These are phyloP conservation scores for Lepidonotus clava DNA, from an alignment of 2,888 invertebrate species.

Conservation along the genomic window DNA sequence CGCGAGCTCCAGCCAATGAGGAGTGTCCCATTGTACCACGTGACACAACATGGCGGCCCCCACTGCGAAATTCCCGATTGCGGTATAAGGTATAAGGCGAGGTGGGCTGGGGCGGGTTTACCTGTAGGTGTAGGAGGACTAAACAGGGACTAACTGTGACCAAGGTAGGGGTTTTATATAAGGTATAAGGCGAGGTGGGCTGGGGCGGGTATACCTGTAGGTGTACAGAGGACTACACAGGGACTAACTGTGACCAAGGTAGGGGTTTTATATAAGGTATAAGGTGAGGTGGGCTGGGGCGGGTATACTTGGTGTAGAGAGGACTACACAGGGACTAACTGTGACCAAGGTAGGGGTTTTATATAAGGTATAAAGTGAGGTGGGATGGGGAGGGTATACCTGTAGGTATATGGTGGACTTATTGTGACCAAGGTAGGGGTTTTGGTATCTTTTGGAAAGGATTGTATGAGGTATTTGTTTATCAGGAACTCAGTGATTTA, in stretches of 20 bases:
- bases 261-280: constrained; percentile 51
- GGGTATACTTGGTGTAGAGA: constrained; percentile 68
- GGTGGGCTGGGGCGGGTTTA: no score
- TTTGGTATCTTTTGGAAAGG: no score
- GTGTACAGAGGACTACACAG: constrained; percentile 69
- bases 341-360: constrained; percentile 71
- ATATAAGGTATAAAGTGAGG: constrained; percentile 51
- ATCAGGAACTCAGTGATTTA: no score
- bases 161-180: no score
- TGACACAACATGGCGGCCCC: no score
- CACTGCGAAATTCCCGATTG: no score
- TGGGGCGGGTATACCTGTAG: constrained; percentile 70
- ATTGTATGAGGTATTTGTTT: no score
- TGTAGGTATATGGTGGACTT: constrained; percentile 69
- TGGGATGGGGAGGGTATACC: constrained; percentile 67
- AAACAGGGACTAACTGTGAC: no score
- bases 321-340: constrained; percentile 68
- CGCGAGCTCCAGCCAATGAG: no score
- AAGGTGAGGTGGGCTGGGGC: constrained; percentile 66
- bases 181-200: constrained; percentile 57
- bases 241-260: constrained; percentile 71
- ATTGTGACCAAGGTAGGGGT: constrained; percentile 72
- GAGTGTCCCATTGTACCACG: no score
- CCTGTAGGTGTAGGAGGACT: no score
- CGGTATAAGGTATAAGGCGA: no score